These are phyloP conservation scores for Trichoplusia ni DNA, from an alignment of 1,140 invertebrate species.

Conservation along the genomic window DNA sequence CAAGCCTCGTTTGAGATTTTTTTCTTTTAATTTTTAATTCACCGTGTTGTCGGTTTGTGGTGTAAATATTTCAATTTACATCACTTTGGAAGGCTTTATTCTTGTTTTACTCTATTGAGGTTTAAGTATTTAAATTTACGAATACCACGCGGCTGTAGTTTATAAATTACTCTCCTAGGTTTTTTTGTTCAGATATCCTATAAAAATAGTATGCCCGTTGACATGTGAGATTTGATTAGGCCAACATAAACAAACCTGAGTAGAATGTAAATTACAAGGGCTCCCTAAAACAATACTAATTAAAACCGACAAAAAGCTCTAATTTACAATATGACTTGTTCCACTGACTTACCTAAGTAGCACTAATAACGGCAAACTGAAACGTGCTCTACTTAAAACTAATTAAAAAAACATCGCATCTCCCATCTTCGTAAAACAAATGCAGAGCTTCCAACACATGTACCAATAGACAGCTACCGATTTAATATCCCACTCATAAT, in stretches of 20 bases:
- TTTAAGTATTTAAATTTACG: neutral
- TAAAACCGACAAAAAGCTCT: too few relatives aligned
- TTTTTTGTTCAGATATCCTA: too few relatives aligned
- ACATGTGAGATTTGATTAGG: too few relatives aligned
- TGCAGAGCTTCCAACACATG: slow-evolving; percentile 6
- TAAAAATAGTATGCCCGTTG: too few relatives aligned
- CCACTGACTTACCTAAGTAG: too few relatives aligned
- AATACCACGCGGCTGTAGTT: neutral
- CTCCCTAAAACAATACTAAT: too few relatives aligned
- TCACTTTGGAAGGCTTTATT: neutral
- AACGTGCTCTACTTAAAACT: neutral
- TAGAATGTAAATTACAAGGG: too few relatives aligned
- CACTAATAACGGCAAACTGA: neutral
- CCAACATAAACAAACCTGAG: too few relatives aligned
- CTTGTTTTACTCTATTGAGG: too few relatives aligned
- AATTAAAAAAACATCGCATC: neutral
- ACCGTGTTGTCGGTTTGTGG: neutral
- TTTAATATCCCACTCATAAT: slow-evolving; percentile 76
- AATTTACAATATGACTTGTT: too few relatives aligned
- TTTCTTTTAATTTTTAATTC: slow-evolving; percentile 24
- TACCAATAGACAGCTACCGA: slow-evolving; percentile 55
- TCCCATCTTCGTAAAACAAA: neutral
- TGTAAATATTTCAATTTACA: slow-evolving; percentile 21
- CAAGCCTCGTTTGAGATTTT: slow-evolving; percentile 20
- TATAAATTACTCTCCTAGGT: too few relatives aligned